phyloP scores from a whole-genome alignment of 2,113 vertebrate genomes.

The Sphyrna mokarran region DNA sequence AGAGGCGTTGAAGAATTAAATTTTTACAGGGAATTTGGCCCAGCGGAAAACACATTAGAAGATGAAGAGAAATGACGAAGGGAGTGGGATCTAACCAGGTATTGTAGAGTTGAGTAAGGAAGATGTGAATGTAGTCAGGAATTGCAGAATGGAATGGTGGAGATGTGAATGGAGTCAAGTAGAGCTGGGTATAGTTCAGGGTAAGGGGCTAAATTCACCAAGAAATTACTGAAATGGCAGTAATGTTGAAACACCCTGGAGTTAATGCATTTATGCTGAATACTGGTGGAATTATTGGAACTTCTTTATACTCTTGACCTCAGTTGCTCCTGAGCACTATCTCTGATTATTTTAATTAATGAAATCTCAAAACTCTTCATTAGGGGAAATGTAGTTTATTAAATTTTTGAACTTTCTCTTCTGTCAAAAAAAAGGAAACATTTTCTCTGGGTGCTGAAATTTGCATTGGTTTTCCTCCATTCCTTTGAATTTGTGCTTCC shows the following conservation, averaged over 20 bases:
- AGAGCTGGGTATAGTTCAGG: not conserved
- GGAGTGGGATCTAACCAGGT: not conserved
- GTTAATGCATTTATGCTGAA: not conserved
- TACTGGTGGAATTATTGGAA: not conserved
- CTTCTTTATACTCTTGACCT: not conserved
- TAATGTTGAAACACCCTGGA: not conserved
- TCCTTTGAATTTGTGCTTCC: not conserved
- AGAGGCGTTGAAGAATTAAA: not conserved
- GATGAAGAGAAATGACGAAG: not conserved
- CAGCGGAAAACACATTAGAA: not conserved
- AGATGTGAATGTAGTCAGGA: not conserved
- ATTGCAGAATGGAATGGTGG: not conserved
- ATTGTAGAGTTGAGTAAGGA: not conserved
- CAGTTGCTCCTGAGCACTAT: not conserved
- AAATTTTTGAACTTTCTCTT: not conserved
- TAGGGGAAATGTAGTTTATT: not conserved
- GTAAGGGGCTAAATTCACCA: not conserved
- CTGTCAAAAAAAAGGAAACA: not conserved
- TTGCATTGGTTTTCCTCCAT: not conserved
- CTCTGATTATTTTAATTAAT: not conserved
- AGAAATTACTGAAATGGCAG: not conserved
- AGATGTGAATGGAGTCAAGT: not conserved
- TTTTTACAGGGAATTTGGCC: not conserved
- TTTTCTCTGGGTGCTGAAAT: not conserved
- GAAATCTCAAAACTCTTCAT: not conserved